Conservation (phyloP, 92 coral and sea anemone genomes). For the Meandrina meandrites region DNA sequence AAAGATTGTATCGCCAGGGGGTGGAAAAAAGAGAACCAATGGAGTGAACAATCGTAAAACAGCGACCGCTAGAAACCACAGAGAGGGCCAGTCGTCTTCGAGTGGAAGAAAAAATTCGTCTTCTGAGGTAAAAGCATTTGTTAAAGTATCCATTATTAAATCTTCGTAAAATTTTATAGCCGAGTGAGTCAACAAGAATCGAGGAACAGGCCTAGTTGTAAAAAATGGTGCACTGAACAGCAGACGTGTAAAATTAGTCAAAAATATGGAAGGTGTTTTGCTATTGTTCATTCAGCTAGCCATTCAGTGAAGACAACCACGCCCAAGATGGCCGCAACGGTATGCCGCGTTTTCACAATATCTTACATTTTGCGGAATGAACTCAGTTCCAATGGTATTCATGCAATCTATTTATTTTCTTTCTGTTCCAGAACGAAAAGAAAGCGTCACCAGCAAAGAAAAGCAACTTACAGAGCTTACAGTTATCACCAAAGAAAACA, state of each 20-base stretch:
- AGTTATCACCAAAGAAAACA: not conserved
- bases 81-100: not conserved
- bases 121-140: not conserved
- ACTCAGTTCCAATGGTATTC: not conserved
- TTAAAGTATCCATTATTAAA: too few species aligned
- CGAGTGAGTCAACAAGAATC: too few species aligned
- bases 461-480: not conserved
- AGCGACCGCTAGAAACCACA: not conserved
- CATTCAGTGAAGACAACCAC: too few species aligned
- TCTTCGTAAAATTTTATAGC: too few species aligned
- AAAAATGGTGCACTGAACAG: too few species aligned
- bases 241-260: too few species aligned
- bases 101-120: not conserved
- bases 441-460: not conserved
- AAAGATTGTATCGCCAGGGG: not conserved
- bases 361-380: too few species aligned
- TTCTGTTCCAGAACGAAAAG: slow-evolving; percentile 18
- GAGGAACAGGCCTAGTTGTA: too few species aligned
- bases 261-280: too few species aligned
- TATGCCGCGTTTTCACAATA: too few species aligned
- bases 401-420: not conserved
- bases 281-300: too few species aligned
- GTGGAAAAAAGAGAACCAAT: not conserved
- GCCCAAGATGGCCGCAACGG: too few species aligned
- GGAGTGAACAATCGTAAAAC: not conserved